Base-by-base conservation (phyloP, 1,140 invertebrate species). In the Melitaea cinxia region DNA sequence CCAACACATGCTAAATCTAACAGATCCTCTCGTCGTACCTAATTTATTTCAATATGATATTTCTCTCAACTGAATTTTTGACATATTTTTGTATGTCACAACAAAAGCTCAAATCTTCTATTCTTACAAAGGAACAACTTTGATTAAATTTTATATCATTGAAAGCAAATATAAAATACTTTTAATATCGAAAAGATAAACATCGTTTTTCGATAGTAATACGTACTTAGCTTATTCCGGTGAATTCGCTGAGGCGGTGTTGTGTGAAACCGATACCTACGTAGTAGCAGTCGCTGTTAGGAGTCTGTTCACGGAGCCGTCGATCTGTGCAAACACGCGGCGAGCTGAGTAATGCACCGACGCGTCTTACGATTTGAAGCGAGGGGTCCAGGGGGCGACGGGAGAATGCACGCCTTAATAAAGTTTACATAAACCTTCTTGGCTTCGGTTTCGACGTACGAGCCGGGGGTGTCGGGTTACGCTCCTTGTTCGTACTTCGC, bases 391-490 rank as follows among this genome's bases (percentile, higher is more conserved):
- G 65, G 76, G 63, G 70, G 75, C 57, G 65, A 37, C 52, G 72
- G 74, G 70, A 62, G 66, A 73, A 52, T 74, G 76, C 74, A 75
- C 66, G 60, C 78, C 68, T 77, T 88, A 90, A 90, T 88, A 90
- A 88, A 85, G 84, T 87, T 88, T 86, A 84, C 85, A 86, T 77
- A 84, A 85, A 88, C 81, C 75, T 77, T 82, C 78, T 85, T 78
- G 73, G 72, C 65, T 78, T 47, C 42, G 42, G 42, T 10, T 47
- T 19, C 21, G n/a, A 14, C 35, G 73, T 67, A 66, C 70, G 62
- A 71, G 71, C 73, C 71, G 65, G 76, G 69, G 69, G 82, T 68
- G 65, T 83, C 84, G 75, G 72, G 78, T 85, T 82, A 81, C 78
- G 80, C 72, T 77, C 70, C 47, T 61, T 55, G 72, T 65, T 62